phyloP scores from a whole-genome alignment of 1,140 invertebrate genomes.

The Drosophila leontia region DNA sequence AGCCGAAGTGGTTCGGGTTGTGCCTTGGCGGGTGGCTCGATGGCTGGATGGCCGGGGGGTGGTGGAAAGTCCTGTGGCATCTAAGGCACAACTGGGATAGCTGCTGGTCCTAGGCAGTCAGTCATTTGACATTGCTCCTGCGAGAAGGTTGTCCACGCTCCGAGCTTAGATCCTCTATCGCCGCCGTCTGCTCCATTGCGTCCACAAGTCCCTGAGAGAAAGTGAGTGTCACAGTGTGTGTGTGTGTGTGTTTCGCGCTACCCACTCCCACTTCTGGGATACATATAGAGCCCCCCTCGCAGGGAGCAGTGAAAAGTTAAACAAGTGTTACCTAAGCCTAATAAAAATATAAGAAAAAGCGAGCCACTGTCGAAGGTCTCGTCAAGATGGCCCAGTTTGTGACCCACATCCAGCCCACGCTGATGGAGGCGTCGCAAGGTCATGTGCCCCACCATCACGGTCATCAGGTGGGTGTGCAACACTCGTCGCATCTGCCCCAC shows the following conservation, averaged over 20 bases:
- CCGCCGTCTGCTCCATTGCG: conserved; percentile 31
- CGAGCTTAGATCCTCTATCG: conserved; percentile 44
- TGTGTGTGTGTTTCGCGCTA: conserved; percentile 35
- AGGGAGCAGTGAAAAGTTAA: conserved; percentile 51
- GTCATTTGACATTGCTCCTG: conserved; percentile 84
- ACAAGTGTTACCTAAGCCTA: conserved; percentile 62
- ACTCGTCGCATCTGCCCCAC: conserved; percentile 82
- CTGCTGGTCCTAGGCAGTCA: conserved; percentile 63
- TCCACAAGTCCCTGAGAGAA: conserved; percentile 33
- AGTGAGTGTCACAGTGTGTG: conserved; percentile 29
- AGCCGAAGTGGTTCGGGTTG: conserved; percentile 60
- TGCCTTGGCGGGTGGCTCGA: conserved; percentile 19
- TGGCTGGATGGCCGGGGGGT: background rate
- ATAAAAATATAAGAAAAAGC: conserved; percentile 19
- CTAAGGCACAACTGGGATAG: conserved; percentile 79
- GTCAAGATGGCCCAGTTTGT: conserved; percentile 86
- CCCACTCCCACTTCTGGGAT: conserved; percentile 58
- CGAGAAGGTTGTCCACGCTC: conserved; percentile 82
- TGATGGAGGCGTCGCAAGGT: conserved; percentile 86
- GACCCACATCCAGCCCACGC: conserved; percentile 87
- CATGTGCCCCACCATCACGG: conserved; percentile 85
- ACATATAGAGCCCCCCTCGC: conserved; percentile 43
- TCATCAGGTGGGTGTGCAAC: conserved; percentile 83
- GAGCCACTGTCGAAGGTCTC: conserved; percentile 25
- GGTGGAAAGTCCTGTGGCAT: conserved; percentile 69